phyloP scores from a whole-genome alignment of 2,113 vertebrate genomes.

The Triplophysa dalaica region DNA sequence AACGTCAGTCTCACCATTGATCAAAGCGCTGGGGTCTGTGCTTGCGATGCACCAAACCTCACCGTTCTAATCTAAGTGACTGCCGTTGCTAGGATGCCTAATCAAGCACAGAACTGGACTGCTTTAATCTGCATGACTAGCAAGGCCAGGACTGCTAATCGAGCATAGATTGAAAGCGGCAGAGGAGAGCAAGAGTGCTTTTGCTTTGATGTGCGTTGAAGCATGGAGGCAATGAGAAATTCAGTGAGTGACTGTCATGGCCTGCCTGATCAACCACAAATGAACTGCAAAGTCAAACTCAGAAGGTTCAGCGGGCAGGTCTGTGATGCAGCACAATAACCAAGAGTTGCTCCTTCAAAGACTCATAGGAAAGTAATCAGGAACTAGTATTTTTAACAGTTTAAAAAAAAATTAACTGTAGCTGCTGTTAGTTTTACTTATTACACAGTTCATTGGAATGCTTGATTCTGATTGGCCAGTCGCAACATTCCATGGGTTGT shows the following conservation, averaged over 20 bases:
- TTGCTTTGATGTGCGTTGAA: slow-evolving; percentile 52
- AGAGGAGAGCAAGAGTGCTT: slow-evolving; percentile 25
- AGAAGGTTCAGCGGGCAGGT: background rate
- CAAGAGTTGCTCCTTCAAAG: background rate
- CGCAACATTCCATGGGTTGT: no score
- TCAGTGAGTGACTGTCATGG: slow-evolving; percentile 36
- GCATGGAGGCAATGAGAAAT: slow-evolving; percentile 39
- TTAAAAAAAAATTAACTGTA: no score
- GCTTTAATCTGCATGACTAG: slow-evolving; percentile 55
- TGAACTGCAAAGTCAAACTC: background rate
- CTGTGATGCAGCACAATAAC: background rate
- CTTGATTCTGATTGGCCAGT: no score
- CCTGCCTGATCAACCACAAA: slow-evolving; percentile 12
- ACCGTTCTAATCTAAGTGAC: slow-evolving; percentile 49
- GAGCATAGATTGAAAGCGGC: slow-evolving; percentile 44
- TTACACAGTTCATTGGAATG: no score
- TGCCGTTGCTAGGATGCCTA: slow-evolving; percentile 49
- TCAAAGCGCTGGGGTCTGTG: slow-evolving; percentile 47
- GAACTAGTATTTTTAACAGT: no score
- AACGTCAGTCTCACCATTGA: slow-evolving; percentile 46
- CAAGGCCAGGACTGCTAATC: slow-evolving; percentile 51
- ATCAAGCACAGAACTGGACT: slow-evolving; percentile 52
- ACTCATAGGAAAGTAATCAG: no score
- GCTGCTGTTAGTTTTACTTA: no score
- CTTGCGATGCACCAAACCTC: slow-evolving; percentile 43